Conservation (phyloP, 2,113 vertebrate species). For the Eudyptes chrysolophus region DNA sequence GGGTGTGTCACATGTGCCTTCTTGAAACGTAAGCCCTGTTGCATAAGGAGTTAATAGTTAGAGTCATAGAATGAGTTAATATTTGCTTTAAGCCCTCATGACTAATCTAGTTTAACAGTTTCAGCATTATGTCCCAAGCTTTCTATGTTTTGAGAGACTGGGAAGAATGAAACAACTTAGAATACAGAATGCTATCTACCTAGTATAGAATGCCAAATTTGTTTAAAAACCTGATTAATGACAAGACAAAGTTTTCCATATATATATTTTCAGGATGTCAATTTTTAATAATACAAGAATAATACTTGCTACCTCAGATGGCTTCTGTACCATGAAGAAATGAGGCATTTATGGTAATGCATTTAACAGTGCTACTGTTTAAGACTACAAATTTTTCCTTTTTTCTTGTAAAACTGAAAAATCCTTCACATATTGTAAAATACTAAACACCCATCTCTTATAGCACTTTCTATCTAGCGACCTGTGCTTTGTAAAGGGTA, state of each 20-base stretch:
- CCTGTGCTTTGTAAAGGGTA: not conserved
- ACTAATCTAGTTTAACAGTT: not conserved
- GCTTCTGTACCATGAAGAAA: not conserved
- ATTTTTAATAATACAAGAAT: not conserved
- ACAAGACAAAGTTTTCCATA: not conserved
- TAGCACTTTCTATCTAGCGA: not conserved
- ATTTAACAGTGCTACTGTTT: not conserved
- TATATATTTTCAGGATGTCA: not conserved
- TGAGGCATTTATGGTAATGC: not conserved
- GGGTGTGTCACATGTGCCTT: conserved; percentile 97
- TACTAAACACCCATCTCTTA: not conserved
- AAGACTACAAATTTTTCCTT: not conserved
- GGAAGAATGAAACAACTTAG: not conserved
- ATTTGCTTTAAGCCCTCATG: not conserved
- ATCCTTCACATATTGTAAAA: not conserved
- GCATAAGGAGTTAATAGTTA: not conserved
- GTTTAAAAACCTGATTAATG: not conserved
- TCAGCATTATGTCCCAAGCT: not conserved
- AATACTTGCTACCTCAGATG: not conserved
- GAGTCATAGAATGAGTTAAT: not conserved
- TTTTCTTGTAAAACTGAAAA: not conserved
- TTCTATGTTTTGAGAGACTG: not conserved
- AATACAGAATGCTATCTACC: not conserved
- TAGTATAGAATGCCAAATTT: not conserved
- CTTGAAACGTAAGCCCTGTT: conserved; percentile 94